These are phyloP conservation scores for Symphodus melops DNA, from an alignment of 2,113 vertebrate species.

Conservation along the genomic window DNA sequence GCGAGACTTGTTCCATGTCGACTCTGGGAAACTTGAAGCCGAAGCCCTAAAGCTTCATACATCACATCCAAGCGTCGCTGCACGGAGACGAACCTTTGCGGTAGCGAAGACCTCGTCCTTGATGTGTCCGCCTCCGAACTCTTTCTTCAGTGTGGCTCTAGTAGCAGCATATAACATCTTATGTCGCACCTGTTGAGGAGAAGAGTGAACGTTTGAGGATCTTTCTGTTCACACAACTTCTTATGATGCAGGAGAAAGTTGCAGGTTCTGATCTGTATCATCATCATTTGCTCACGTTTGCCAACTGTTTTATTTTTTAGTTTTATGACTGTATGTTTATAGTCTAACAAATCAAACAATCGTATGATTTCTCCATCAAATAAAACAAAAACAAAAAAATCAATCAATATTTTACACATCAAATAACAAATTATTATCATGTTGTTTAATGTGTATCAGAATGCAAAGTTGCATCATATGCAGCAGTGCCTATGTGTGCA, in stretches of 20 bases:
- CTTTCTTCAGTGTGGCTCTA: constrained; percentile 95
- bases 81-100: constrained; percentile 82
- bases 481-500: too few relatives aligned
- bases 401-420: background rate
- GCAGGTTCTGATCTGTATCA: background rate
- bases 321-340: too few relatives aligned
- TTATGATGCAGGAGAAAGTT: background rate
- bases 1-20: background rate
- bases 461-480: too few relatives aligned
- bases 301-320: too few relatives aligned
- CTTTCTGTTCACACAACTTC: background rate
- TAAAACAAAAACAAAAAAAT: too few relatives aligned
- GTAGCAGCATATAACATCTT: constrained; percentile 99
- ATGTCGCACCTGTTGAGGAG: constrained; percentile 88
- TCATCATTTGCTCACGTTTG: too few relatives aligned
- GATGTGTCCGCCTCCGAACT: constrained; percentile 96
- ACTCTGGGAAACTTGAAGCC: background rate
- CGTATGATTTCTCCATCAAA: too few relatives aligned
- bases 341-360: too few relatives aligned
- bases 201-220: background rate
- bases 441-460: too few relatives aligned
- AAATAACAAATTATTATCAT: background rate
- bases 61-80: background rate
- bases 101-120: constrained; percentile 97
- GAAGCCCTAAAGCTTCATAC: background rate